Base-by-base conservation (phyloP, 2,888 invertebrate species). In the Ptychoptera albimana region DNA sequence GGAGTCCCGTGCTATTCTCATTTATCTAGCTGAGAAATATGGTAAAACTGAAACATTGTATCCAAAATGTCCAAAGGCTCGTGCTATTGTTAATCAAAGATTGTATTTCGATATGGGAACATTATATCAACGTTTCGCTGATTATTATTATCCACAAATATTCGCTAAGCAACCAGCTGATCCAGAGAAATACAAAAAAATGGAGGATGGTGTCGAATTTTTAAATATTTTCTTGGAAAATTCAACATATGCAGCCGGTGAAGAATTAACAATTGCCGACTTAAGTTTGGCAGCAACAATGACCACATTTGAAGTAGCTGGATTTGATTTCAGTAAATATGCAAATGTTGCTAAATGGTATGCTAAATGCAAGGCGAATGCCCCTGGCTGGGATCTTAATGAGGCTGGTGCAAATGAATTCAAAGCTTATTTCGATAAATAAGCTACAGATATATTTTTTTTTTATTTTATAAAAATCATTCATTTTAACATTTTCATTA, bases 1-100 rank as follows among this genome's bases (percentile, higher is more conserved):
- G 75, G 91, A 92, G 67, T 88, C 88, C 41, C 81, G 87, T 38
- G 82, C 86, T 50, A 88, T 89, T 59, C 73, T 79, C 61, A 70
- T 74, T 1, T 91, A 91, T 64, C 70, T 91, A 57, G 81, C 73
- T 31, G 79, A 79, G 64, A 79, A 82, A 57, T 88, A 88, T 60
- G 84, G 78, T 45, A 83, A 83, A 60, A 76, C 81, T 54, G 82
- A 80, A 56, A 67, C 72, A 0, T 66, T 88, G 36, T 75, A 72
- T 54, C 88, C 89, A 2, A 82, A 78, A 56, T 83, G 86, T 53
- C 75, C 84, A 8, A 75, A 79, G 57, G 76, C 77, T 52, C 72
- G 85, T 35, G 88, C 82, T 1, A 45, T 78, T 2, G 79, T 91
- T 40, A 84, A 89, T 63, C 81, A 84, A 57, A 72, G 80, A 45